Conservation (phyloP, 2,797 vertebrate genomes). For the Ptychobarbus kaznakovi region DNA sequence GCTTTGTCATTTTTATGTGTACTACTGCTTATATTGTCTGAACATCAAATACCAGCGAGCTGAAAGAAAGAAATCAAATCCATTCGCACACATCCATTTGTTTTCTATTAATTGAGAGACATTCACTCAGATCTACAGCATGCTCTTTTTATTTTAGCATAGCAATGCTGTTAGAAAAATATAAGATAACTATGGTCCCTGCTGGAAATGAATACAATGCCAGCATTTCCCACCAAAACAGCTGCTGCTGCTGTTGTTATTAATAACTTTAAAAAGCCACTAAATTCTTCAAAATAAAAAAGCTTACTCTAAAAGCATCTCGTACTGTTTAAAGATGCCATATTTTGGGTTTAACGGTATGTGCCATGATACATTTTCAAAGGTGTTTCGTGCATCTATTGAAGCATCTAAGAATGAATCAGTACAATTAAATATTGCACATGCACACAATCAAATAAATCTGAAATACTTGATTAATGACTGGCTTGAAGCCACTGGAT, state of each 20-base stretch:
- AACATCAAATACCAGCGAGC: neutral
- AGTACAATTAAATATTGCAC: neutral
- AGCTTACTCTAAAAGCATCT: neutral
- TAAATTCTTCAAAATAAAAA: neutral
- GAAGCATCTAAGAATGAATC: neutral
- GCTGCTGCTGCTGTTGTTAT: neutral
- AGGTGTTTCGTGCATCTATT: neutral
- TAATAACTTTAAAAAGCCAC: neutral
- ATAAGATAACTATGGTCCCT: neutral
- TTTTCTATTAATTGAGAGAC: conserved; percentile 24
- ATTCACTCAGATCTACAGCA: neutral
- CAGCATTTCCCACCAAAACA: conserved; percentile 10
- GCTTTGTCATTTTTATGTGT: conserved; percentile 19
- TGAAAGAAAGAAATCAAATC: conserved; percentile 9
- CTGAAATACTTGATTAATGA: neutral
- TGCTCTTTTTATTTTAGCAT: conserved; percentile 10
- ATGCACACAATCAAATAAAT: neutral
- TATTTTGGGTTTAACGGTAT: neutral
- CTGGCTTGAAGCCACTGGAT: neutral
- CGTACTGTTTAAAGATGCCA: neutral
- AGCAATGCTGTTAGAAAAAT: neutral
- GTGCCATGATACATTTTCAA: neutral
- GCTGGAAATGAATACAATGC: conserved; percentile 1
- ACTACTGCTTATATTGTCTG: neutral
- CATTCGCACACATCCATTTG: neutral